A percentile compares a stretch with the other conserved stretches of the same genome.
Conservation (phyloP, 2,797 vertebrate genomes). For the Tinamus major region DNA sequence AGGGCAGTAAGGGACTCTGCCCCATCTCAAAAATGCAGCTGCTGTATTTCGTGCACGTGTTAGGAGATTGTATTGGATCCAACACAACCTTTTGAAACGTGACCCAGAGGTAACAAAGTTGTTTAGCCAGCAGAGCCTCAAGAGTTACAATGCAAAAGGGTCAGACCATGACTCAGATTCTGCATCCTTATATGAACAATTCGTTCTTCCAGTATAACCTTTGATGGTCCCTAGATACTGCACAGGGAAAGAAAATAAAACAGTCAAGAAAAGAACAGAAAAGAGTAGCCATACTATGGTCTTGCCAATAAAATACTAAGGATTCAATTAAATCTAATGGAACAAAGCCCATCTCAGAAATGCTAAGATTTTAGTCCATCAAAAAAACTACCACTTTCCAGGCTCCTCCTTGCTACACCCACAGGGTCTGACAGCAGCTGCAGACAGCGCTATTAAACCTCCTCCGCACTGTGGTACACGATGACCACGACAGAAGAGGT, state of each 20-base stretch:
- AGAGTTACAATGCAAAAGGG: neutral
- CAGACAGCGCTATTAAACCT: neutral
- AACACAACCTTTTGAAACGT: neutral
- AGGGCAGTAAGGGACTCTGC: neutral
- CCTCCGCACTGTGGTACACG: fast-evolving
- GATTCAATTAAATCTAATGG: conserved; percentile 49
- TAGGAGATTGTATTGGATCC: neutral
- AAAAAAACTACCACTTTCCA: conserved; percentile 9
- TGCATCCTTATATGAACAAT: neutral
- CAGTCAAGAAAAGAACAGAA: neutral
- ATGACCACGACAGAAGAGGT: neutral
- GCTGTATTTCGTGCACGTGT: neutral
- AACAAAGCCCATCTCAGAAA: conserved; percentile 43
- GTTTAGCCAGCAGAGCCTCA: neutral
- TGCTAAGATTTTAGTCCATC: neutral
- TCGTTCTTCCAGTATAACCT: conserved; percentile 26
- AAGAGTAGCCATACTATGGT: neutral
- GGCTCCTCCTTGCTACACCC: neutral
- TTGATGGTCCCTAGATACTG: conserved; percentile 18
- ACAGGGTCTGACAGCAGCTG: neutral
- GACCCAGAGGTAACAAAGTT: neutral
- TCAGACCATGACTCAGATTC: neutral
- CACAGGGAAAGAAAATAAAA: conserved; percentile 26
- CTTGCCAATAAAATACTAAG: conserved; percentile 26
- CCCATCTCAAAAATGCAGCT: neutral